Conservation (phyloP, 2,888 invertebrate species). For the Polyommatus icarus region DNA sequence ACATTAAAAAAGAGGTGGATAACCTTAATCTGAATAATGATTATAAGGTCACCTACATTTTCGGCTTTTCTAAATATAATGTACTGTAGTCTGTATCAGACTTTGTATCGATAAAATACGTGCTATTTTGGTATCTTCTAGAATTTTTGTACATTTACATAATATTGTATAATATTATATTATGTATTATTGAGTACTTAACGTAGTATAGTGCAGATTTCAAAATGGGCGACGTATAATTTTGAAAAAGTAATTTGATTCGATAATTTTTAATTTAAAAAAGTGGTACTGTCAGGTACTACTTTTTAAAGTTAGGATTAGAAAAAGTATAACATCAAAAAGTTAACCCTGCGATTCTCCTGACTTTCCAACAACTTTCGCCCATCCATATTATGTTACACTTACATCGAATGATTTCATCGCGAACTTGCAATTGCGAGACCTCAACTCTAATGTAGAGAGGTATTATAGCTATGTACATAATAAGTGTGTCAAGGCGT, state of each 20-base stretch:
- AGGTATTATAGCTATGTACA: constrained; percentile 41
- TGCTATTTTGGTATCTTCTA: constrained; percentile 4
- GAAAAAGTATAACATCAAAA: not conserved
- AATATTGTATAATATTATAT: no score
- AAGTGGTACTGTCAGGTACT: no score
- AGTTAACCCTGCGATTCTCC: not conserved
- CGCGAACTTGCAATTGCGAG: constrained; percentile 53
- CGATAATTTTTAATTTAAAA: no score
- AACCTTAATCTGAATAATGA: not conserved
- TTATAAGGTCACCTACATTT: not conserved
- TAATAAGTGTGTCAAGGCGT: constrained; percentile 73
- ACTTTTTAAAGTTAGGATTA: not conserved
- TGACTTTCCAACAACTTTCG: not conserved
- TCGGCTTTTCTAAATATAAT: not conserved
- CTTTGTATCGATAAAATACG: not conserved
- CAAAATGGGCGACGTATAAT: no score
- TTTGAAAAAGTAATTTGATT: no score
- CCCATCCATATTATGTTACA: constrained; percentile 4
- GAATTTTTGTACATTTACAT: not conserved
- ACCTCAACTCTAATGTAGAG: constrained; percentile 47
- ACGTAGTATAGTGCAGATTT: no score
- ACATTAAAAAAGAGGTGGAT: not conserved
- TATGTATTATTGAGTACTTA: no score
- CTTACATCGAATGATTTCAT: constrained; percentile 46
- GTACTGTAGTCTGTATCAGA: not conserved